Conservation (phyloP, 35 echinoderm and acorn worm genomes). For the Patiria miniata region DNA sequence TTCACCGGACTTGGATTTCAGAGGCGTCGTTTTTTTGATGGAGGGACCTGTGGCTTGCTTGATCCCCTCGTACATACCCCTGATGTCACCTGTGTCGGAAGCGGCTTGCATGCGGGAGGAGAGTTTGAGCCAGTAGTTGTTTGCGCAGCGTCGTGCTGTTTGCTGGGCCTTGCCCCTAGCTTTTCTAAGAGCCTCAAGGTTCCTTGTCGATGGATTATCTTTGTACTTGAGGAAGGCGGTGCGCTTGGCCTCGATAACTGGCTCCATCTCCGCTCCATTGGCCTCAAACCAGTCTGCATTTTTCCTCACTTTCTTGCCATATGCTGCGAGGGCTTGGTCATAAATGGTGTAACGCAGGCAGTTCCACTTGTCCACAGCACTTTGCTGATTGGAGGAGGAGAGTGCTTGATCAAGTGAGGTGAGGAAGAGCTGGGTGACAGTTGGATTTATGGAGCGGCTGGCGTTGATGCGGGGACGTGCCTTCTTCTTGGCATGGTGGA, state of each 20-base stretch:
- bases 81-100: no score
- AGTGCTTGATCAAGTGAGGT: neutral
- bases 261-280: neutral
- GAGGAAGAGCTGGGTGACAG: neutral
- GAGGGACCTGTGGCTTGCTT: conserved; percentile 16
- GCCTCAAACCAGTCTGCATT: neutral
- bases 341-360: conserved; percentile 17
- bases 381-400: neutral
- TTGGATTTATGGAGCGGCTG: neutral
- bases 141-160: neutral
- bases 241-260: conserved; percentile 39
- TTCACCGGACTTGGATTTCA: conserved; percentile 34
- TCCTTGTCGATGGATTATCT: neutral
- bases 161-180: neutral
- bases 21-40: neutral
- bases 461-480: neutral
- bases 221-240: conserved; percentile 17
- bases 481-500: conserved; percentile 10
- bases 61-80: conserved; percentile 32
- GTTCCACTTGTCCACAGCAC: neutral
- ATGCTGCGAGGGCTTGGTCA: conserved; percentile 12
- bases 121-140: neutral
- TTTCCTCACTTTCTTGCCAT: conserved; percentile 6
- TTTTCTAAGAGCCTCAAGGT: neutral
- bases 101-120: neutral